Conservation (phyloP, 2,797 vertebrate species). For the Lophius americanus region DNA sequence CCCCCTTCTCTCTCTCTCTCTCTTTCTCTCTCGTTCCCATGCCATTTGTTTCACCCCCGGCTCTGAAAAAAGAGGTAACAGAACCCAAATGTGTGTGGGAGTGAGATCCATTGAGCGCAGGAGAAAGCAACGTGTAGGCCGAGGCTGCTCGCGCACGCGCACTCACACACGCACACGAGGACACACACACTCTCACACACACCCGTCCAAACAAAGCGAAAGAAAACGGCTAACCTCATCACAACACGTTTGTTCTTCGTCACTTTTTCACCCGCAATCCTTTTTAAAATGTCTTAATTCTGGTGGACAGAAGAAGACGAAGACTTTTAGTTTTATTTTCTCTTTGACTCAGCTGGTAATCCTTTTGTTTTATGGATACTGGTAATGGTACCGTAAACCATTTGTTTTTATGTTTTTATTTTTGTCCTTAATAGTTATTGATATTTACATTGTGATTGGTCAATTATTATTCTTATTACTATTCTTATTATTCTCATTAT, state of each 20-base stretch:
- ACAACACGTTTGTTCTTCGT: not conserved
- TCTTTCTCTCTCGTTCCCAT: conserved; percentile 27
- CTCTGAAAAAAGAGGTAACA: conserved; percentile 27
- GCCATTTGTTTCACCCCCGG: conserved; percentile 24
- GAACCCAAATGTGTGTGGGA: conserved; percentile 85
- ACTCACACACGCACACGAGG: conserved; percentile 8
- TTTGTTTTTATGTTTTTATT: not conserved
- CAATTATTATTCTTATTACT: not conserved
- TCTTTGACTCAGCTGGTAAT: not conserved
- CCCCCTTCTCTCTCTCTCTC: conserved; percentile 3
- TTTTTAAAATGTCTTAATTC: not conserved
- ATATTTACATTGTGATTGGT: not conserved
- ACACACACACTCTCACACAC: conserved; percentile 11
- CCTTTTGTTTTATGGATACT: not conserved
- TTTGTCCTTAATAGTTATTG: not conserved
- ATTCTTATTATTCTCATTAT: not conserved
- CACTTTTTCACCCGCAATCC: not conserved
- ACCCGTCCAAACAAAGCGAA: conserved; percentile 16
- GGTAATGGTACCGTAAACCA: not conserved
- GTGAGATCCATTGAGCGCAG: conserved; percentile 73
- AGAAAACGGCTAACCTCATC: conserved; percentile 25
- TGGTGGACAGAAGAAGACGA: not conserved
- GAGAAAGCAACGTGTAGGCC: conserved; percentile 65
- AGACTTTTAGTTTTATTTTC: not conserved
- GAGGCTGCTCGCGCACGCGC: conserved; percentile 25